A percentile compares a stretch with the other conserved stretches of the same genome.
Evolutionary conservation across 2,888 invertebrate species (phyloP).

Genomic region (Athalia circularis): DNA sequence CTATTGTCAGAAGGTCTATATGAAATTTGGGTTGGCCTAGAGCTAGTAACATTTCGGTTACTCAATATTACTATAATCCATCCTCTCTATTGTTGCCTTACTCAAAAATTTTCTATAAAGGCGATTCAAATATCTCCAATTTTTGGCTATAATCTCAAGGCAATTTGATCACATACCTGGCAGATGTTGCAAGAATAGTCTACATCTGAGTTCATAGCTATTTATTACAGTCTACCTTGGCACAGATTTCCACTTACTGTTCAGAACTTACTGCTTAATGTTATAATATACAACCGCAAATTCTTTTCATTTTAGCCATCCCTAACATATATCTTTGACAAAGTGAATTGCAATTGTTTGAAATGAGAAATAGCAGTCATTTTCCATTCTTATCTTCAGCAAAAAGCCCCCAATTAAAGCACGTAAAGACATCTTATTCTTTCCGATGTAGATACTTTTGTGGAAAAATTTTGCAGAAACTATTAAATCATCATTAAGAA

Average conservation of each 20-base stretch:
- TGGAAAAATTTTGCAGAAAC: slow-evolving; percentile 1
- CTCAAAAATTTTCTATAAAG: background rate
- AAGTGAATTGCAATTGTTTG: background rate
- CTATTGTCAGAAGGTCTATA: background rate
- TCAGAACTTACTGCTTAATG: too few species aligned
- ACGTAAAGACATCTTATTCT: background rate
- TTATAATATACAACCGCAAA: slow-evolving; percentile 4
- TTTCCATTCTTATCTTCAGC: slow-evolving; percentile 22
- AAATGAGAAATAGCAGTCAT: slow-evolving; percentile 16
- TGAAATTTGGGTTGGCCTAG: background rate
- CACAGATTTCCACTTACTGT: slow-evolving; percentile 37
- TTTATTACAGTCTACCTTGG: slow-evolving; percentile 32
- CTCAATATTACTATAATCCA: background rate
- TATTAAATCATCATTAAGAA: background rate
- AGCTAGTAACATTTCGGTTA: background rate
- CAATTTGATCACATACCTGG: background rate
- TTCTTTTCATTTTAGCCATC: background rate
- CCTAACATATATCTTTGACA: background rate
- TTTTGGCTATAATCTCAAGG: slow-evolving; percentile 20
- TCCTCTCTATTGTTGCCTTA: too few species aligned
- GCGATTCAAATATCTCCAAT: slow-evolving; percentile 21
- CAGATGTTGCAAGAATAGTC: slow-evolving; percentile 8
- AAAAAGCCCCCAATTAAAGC: background rate
- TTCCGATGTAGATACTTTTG: background rate
- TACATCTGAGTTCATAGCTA: slow-evolving; percentile 1